phyloP scores from a whole-genome alignment of 2,797 vertebrate species.

The Lycodopsis pacificus region DNA sequence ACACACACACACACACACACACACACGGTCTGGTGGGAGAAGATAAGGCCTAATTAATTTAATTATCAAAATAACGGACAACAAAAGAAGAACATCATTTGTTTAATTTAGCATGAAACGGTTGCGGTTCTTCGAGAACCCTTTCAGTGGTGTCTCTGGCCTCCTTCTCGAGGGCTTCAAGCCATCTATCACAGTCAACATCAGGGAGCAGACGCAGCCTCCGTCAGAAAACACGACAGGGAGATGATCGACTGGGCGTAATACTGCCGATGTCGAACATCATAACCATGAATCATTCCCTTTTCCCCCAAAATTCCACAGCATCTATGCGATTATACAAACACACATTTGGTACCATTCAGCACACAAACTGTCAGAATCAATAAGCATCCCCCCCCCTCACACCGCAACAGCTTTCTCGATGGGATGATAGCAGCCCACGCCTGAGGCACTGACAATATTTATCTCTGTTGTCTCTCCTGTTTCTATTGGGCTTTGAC shows the following conservation, averaged over 20 bases:
- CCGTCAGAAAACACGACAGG: constrained; percentile 33
- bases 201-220: constrained; percentile 35
- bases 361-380: constrained; percentile 66
- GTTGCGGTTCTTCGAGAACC: constrained; percentile 47
- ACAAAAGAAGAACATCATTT: constrained; percentile 68
- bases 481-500: constrained; percentile 61
- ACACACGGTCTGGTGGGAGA: constrained; percentile 59
- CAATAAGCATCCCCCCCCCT: constrained; percentile 63
- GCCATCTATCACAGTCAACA: constrained; percentile 31
- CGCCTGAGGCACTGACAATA: constrained; percentile 74
- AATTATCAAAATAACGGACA: constrained; percentile 63
- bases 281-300: constrained; percentile 53
- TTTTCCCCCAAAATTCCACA: constrained; percentile 51
- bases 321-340: constrained; percentile 67
- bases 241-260: constrained; percentile 58
- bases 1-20: not conserved
- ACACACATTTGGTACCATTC: constrained; percentile 62
- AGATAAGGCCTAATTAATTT: constrained; percentile 73
- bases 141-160: constrained; percentile 45
- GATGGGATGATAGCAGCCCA: constrained; percentile 64
- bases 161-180: constrained; percentile 41
- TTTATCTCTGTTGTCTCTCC: constrained; percentile 65
- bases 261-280: constrained; percentile 49
- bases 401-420: constrained; percentile 66
- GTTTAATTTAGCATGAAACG: constrained; percentile 62